Evolutionary conservation across 2,113 vertebrate genomes (phyloP).

Genomic region (Corvus hawaiiensis): DNA sequence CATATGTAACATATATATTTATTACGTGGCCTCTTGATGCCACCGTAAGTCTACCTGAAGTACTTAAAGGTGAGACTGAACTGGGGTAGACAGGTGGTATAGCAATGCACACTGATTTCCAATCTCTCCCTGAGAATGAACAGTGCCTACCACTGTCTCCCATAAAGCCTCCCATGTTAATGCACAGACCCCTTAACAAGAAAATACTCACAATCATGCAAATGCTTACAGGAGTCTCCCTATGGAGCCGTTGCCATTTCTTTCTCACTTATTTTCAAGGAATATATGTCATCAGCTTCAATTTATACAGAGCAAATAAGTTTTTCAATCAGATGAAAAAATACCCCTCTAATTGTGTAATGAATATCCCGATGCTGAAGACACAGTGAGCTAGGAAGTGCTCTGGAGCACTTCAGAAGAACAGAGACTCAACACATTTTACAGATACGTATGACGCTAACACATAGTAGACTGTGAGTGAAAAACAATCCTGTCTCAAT

Average conservation of each 20-base stretch:
- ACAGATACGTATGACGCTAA: neutral
- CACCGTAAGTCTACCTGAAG: neutral
- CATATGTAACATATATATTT: neutral
- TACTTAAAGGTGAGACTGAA: neutral
- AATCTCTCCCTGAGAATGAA: neutral
- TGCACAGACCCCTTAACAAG: neutral
- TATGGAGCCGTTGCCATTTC: neutral
- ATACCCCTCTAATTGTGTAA: neutral
- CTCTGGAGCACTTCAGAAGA: neutral
- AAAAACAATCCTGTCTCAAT: neutral
- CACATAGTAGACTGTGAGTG: neutral
- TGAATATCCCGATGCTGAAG: neutral
- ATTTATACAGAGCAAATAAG: neutral
- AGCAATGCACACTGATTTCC: neutral
- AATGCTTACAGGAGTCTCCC: neutral
- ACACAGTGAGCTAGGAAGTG: neutral
- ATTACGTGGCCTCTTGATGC: neutral
- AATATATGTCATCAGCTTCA: neutral
- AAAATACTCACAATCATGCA: neutral
- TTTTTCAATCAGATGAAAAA: neutral
- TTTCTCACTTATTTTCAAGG: neutral
- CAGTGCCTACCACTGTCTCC: neutral
- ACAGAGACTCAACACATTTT: neutral
- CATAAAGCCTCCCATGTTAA: neutral
- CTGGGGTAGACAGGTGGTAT: fast-evolving